Evolutionary conservation across 2,113 vertebrate genomes (phyloP).

Genomic region (Serinus canaria): DNA sequence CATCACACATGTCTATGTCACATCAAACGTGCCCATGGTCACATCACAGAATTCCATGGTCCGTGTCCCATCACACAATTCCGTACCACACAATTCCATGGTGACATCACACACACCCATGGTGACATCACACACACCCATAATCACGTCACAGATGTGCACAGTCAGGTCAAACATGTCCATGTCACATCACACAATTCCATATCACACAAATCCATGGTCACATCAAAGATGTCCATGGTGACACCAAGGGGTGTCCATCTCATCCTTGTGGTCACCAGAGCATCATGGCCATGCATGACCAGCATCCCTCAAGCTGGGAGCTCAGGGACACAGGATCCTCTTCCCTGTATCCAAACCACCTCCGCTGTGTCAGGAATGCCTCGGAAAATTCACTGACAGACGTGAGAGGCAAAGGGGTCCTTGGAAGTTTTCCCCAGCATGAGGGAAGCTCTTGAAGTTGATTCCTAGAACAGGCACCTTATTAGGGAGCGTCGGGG

Average conservation of each 20-base stretch:
- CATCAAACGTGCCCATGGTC: fast-evolving
- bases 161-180: not conserved
- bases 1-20: fast-evolving
- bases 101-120: no score
- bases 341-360: not conserved
- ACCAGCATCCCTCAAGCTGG: fast-evolving
- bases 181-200: not conserved
- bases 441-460: slow-evolving; percentile 57
- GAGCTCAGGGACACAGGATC: not conserved
- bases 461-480: slow-evolving; percentile 45
- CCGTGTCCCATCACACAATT: not conserved
- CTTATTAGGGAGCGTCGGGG: slow-evolving; percentile 40
- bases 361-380: fast-evolving
- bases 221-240: not conserved
- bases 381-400: not conserved
- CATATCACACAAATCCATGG: not conserved
- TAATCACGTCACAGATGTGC: no score
- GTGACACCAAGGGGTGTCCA: fast-evolving
- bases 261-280: not conserved
- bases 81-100: not conserved
- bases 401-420: not conserved
- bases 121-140: no score
- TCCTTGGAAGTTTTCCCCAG: slow-evolving; percentile 49
- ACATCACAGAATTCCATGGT: not conserved
- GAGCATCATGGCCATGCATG: fast-evolving